Base-by-base conservation (phyloP, 2,888 invertebrate genomes). In the Agriopis leucophaearia region DNA sequence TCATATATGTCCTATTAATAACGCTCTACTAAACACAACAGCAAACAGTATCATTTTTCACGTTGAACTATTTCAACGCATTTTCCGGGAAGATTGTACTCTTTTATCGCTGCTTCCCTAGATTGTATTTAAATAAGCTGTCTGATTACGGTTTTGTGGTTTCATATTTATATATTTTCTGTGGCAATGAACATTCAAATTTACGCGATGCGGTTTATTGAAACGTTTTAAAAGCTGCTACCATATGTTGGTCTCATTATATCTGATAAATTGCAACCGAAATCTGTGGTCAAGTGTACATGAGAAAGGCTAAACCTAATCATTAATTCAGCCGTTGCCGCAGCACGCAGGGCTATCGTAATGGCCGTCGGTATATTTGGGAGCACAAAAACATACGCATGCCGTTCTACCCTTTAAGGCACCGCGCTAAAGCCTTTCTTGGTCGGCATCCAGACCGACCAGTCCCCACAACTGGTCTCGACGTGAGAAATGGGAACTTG, bases 401-500 rank as follows among this genome's bases (percentile, higher is more conserved):
- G 87, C 84, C 81, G 86, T 88, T 87, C 86, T 86, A 81, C 87
- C 89, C 86, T 89, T 87, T 88, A 90, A 84, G 87, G 90, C 81
- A 84, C 89, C 88, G 91, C 81, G 77, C 85, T 85, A 69, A 83
- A 84, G 87, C 89, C 88, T 89, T 91, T 91, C 89, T 86, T 90
- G 88, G 86, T 85, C 83, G 92, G 92, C 82, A 91, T 91, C 90
- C 82, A 80, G 87, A 79, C 83, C 59, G 80, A 88, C 89, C 86
- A 87, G 88, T 91, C 83, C 73, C 73, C 73, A 76, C 80, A 87
- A 89, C 89, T 87, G 87, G 90, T 89, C 83, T 82, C 79, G 81
- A 85, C 88, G 88, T 91, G 92, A 91, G 91, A 91, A 91, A 90
- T 88, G 89, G 82, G 85, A 79, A 83, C 88, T 85, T 78, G 78